Percentiles rank a stretch among this genome's conserved stretches.
Evolutionary conservation across 1,140 invertebrate species (phyloP).

Genomic region (Saxidomus purpurata): DNA sequence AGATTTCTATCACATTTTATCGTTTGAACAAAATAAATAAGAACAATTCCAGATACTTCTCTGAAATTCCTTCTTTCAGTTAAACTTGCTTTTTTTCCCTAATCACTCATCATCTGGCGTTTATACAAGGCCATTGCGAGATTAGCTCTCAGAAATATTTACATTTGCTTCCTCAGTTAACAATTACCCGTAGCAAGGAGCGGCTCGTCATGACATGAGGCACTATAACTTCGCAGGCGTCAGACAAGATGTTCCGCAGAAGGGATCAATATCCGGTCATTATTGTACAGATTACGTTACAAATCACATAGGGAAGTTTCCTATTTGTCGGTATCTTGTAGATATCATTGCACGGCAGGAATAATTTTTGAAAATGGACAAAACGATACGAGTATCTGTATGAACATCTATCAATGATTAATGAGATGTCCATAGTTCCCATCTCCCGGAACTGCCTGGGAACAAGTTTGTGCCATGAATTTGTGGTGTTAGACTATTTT

Average conservation of each 20-base stretch:
- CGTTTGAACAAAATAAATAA: not conserved
- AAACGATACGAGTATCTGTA: not conserved
- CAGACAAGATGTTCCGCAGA: not conserved
- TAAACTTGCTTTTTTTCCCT: not conserved
- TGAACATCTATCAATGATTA: not conserved
- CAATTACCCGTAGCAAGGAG: not conserved
- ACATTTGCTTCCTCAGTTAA: not conserved
- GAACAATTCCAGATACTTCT: not conserved
- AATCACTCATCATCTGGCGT: not conserved
- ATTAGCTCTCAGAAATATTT: constrained; percentile 10
- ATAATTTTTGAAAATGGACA: constrained; percentile 20
- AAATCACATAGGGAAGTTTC: not conserved
- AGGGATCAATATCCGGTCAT: constrained; percentile 18
- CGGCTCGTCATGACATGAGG: constrained; percentile 2
- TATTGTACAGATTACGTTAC: constrained; percentile 25
- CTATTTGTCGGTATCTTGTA: constrained; percentile 1
- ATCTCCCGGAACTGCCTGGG: not conserved
- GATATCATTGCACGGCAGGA: not conserved
- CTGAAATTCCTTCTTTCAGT: not conserved
- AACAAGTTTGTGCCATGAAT: not conserved
- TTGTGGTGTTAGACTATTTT: no score
- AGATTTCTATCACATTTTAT: no score
- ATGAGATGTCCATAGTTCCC: not conserved
- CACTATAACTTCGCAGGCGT: not conserved
- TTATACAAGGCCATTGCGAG: no score